Evolutionary conservation across 2,888 invertebrate species (phyloP), one percentile per base, ranked within the genome.

Genomic region (Phrixothrix hirtus): DNA sequence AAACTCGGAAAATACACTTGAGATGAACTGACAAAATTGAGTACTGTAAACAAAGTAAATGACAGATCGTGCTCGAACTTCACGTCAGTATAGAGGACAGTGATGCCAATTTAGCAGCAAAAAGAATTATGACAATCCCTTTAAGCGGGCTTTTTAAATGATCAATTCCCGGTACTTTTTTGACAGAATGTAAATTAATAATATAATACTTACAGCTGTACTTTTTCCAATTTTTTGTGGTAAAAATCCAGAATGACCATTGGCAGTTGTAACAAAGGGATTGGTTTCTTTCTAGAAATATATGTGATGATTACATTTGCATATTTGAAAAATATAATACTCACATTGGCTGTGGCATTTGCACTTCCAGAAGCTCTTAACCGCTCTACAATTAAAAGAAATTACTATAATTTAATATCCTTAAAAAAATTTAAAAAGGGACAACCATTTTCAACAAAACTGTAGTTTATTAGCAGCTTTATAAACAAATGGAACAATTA

Each of bases 211-310:
- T 74, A 80, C 81, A 26, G 77, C 69, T 51, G 78, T 67, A 64
- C 73, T 79, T 66, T 94, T 93, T 39, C 93, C 93, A 59, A 92
- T 86, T 81, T 95, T 95, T 74, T 95, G 94, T 7, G 96, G 96
- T 61, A 90, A 88, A 77, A 95, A 96, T 50, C 88, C 88, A 27
- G 95, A 90, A 78, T 95, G 93, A 31, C 94, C 92, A 80, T 93
- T 93, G 59, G 89, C 85, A 39, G 92, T 89, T 55, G 89, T 86
- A 36, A 91, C 80, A 76, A 96, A 96, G 12, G 95, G 95, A 74
- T 88, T 93, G 60, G 88, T 71, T 63, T 83, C 83, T 75, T 83
- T 83, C 82, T 83, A 67, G 26, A 76, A 73, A 51, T 50, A 38
- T 43, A 48, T 37, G 21, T 21, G 3, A 21, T 3, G 21, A n/a